These are phyloP conservation scores for Meta bourneti DNA, from an alignment of 2,888 invertebrate species.

Conservation along the genomic window DNA sequence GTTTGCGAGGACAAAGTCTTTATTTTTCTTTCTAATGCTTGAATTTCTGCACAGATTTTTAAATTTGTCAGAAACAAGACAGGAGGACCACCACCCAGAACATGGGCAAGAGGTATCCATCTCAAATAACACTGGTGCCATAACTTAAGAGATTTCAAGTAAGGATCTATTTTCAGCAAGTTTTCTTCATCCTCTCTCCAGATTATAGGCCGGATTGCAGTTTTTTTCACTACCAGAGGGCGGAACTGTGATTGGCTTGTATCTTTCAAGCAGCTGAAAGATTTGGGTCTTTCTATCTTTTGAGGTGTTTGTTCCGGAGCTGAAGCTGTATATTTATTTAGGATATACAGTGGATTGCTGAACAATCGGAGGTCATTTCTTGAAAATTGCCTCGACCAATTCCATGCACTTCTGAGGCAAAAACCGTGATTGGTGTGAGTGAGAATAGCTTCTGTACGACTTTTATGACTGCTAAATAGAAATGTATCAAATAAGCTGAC, in stretches of 20 bases:
- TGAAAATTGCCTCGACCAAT: slow-evolving; percentile 92
- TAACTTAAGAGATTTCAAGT: slow-evolving; percentile 84
- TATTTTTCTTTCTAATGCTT: slow-evolving; percentile 79
- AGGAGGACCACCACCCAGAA: slow-evolving; percentile 85
- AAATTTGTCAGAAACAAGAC: slow-evolving; percentile 81
- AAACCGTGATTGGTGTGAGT: slow-evolving; percentile 78
- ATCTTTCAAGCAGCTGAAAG: slow-evolving; percentile 68
- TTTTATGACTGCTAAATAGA: slow-evolving; percentile 92
- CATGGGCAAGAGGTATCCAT: slow-evolving; percentile 91
- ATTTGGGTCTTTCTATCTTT: slow-evolving; percentile 65
- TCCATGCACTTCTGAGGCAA: slow-evolving; percentile 90
- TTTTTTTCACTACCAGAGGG: slow-evolving; percentile 45
- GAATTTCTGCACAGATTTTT: slow-evolving; percentile 81
- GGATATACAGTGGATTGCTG: slow-evolving; percentile 89
- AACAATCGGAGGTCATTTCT: slow-evolving; percentile 91
- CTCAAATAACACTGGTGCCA: slow-evolving; percentile 95
- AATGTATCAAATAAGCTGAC: slow-evolving; percentile 95
- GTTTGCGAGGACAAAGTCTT: slow-evolving; percentile 51
- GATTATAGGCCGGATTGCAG: slow-evolving; percentile 49
- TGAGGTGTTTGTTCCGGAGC: background rate
- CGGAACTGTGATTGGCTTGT: slow-evolving; percentile 57
- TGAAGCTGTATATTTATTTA: slow-evolving; percentile 70
- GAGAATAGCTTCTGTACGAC: slow-evolving; percentile 85
- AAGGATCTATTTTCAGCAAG: slow-evolving; percentile 68
- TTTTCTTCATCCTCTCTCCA: slow-evolving; percentile 68